These are phyloP conservation scores for Papilio glaucus DNA, from an alignment of 1,140 invertebrate genomes.

Conservation along the genomic window DNA sequence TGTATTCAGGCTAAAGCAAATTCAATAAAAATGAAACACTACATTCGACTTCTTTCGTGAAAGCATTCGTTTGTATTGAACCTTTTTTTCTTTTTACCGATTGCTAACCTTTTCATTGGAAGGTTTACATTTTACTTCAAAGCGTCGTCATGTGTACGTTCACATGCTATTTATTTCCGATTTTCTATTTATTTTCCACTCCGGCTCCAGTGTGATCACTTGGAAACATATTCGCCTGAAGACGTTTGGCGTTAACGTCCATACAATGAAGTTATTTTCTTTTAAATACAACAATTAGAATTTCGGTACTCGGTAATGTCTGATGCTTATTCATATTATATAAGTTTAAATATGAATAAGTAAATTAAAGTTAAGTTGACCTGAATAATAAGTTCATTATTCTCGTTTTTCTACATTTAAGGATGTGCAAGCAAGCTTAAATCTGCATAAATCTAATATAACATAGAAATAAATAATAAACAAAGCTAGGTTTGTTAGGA, in stretches of 20 bases:
- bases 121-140: constrained; percentile 58
- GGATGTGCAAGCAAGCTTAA: too few relatives aligned
- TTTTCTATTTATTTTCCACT: constrained; percentile 68
- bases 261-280: background rate
- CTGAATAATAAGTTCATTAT: too few relatives aligned
- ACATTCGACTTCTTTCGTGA: constrained; percentile 21
- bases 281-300: background rate
- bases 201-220: constrained; percentile 55
- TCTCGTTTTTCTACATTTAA: too few relatives aligned
- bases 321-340: too few relatives aligned
- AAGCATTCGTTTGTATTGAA: constrained; percentile 17
- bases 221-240: constrained; percentile 53
- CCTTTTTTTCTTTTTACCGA: constrained; percentile 4
- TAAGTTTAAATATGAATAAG: too few relatives aligned
- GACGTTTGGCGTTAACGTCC: background rate
- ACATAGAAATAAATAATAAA: too few relatives aligned
- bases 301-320: too few relatives aligned
- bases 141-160: constrained; percentile 56
- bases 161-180: constrained; percentile 65
- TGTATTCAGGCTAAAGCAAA: background rate
- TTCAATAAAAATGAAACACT: constrained; percentile 13
- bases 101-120: constrained; percentile 53
- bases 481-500: too few relatives aligned
- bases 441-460: too few relatives aligned
- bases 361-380: too few relatives aligned